These are phyloP conservation scores for Epinotia nisella DNA, from an alignment of 2,888 invertebrate genomes.

Conservation along the genomic window DNA sequence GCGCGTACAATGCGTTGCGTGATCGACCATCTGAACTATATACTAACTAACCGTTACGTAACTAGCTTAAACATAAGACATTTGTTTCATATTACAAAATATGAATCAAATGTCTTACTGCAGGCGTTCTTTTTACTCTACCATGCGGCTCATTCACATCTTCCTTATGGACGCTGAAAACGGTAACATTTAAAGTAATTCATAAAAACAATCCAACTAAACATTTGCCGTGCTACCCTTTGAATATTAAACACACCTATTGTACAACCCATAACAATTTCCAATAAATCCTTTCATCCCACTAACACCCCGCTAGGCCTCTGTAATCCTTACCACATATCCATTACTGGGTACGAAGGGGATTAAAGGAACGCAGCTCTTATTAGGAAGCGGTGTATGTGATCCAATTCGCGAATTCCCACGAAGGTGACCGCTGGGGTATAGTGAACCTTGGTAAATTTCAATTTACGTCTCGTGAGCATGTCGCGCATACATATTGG, in stretches of 20 bases:
- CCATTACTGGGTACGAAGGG: conserved; percentile 19
- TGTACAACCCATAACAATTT: conserved; percentile 40
- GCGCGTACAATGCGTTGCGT: too few species aligned
- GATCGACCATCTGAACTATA: too few species aligned
- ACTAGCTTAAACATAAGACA: too few species aligned
- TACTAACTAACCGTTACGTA: too few species aligned
- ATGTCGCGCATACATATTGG: conserved; percentile 68
- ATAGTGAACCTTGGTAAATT: conserved; percentile 57
- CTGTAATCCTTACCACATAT: conserved; percentile 34
- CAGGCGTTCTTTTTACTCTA: background rate
- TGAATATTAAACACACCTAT: conserved; percentile 39
- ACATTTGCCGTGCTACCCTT: conserved; percentile 26
- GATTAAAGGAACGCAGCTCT: conserved; percentile 16
- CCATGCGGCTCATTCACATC: background rate
- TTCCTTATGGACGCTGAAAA: background rate
- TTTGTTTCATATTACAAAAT: too few species aligned
- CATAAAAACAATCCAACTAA: conserved; percentile 38
- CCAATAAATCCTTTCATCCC: conserved; percentile 39
- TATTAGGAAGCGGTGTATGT: conserved; percentile 12
- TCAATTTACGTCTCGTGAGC: conserved; percentile 64
- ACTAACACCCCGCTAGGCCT: conserved; percentile 20
- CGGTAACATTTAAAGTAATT: conserved; percentile 24
- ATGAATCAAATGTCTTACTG: background rate
- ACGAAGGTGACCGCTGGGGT: conserved; percentile 48
- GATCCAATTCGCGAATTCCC: conserved; percentile 22